Evolutionary conservation across 2,113 vertebrate species (phyloP).

Genomic region (Sinosuthora webbiana): DNA sequence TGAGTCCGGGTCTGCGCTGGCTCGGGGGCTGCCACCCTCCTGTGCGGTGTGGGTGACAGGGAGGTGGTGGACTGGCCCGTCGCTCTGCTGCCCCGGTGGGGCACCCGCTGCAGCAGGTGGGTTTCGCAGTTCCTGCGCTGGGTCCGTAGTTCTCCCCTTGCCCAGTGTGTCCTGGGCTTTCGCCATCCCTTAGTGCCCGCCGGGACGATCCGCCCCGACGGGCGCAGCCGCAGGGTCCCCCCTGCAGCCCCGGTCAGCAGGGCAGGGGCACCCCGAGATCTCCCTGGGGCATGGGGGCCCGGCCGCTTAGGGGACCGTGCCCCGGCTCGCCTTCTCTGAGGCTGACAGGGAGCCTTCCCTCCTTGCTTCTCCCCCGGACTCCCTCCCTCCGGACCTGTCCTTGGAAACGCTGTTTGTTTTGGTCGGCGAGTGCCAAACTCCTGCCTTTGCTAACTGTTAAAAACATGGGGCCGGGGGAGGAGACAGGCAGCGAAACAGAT

Average conservation of each 20-base stretch:
- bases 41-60: not conserved
- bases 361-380: not conserved
- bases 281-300: no score
- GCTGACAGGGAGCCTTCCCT: not conserved
- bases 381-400: not conserved
- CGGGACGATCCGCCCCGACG: not conserved
- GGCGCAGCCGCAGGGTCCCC: not conserved
- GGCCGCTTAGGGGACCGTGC: not conserved
- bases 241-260: not conserved
- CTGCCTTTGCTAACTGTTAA: not conserved
- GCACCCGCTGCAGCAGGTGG: not conserved
- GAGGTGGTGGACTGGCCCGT: not conserved
- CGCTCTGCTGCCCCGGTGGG: not conserved
- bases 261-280: not conserved
- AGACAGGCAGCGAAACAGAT: not conserved
- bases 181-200: accelerated
- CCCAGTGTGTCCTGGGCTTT: not conserved
- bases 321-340: not conserved
- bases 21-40: not conserved
- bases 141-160: no score
- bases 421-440: conserved; percentile 27
- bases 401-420: conserved; percentile 64
- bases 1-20: not conserved
- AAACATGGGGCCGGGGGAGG: conserved; percentile 41
- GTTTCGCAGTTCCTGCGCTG: not conserved